A percentile compares a stretch with the other conserved stretches of the same genome.
Evolutionary conservation across 2,888 invertebrate species (phyloP).

Genomic region (Heliconius hortense): DNA sequence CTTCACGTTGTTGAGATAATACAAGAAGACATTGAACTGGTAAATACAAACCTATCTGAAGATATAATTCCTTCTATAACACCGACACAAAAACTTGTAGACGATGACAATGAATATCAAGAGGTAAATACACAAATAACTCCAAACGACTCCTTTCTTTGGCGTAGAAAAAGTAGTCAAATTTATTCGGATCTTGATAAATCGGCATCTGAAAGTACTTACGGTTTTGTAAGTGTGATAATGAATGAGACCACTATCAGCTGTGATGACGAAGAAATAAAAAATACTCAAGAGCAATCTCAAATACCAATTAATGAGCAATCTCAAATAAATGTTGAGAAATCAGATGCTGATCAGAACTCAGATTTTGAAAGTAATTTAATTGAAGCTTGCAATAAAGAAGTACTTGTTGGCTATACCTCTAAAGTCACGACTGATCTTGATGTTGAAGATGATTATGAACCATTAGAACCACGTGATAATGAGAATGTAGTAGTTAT

Average conservation of each 20-base stretch:
- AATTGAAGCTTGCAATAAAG: conserved; percentile 73
- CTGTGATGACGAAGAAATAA: conserved; percentile 49
- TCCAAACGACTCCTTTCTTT: conserved; percentile 86
- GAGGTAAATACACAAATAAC: conserved; percentile 69
- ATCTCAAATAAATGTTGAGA: conserved; percentile 53
- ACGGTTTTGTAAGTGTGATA: conserved; percentile 63
- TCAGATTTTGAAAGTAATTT: conserved; percentile 74
- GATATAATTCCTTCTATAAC: conserved; percentile 31
- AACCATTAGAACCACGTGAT: conserved; percentile 70
- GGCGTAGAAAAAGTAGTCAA: conserved; percentile 79
- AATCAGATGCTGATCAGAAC: conserved; percentile 50
- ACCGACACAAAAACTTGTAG: conserved; percentile 38
- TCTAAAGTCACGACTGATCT: conserved; percentile 57
- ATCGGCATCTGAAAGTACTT: conserved; percentile 61
- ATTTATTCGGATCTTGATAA: conserved; percentile 70
- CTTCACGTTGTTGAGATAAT: conserved; percentile 74
- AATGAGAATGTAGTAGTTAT: conserved; percentile 63
- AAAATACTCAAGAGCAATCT: conserved; percentile 54
- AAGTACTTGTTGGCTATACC: conserved; percentile 66
- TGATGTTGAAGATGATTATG: conserved; percentile 72
- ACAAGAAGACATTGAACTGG: conserved; percentile 67
- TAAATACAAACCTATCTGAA: conserved; percentile 41
- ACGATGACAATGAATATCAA: conserved; percentile 49
- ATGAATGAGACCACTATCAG: conserved; percentile 55
- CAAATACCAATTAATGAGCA: conserved; percentile 41